Evolutionary conservation across 2,888 invertebrate genomes (phyloP), one percentile per base, ranked within the genome.

Genomic region (Hemithea aestivaria): DNA sequence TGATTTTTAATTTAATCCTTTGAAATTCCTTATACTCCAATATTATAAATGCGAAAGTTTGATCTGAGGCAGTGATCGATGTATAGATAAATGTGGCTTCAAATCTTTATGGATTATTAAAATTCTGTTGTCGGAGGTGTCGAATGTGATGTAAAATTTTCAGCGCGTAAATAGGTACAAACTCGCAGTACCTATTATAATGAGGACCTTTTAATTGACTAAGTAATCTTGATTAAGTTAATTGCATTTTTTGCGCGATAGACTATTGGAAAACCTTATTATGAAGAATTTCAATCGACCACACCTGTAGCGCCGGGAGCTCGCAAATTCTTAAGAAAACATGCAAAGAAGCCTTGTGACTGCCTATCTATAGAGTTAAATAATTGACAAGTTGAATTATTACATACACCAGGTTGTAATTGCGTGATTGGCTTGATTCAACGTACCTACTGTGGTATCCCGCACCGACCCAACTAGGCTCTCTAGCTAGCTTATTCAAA

Each of bases 311-410:
- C 29, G 29, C 25, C 33, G 27, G 22, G 25, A 0, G 16, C 21
- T 27, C n/a, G 32, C 11, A 8, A 28, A 36, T 40, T 28, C 35
- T 28, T 21, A 25, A 28, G 35, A 32, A 32, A 25, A 41, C 11
- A 41, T 41, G 33, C 35, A 38, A 43, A 43, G 35, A 37, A 24
- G 38, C 27, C 7, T 27, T 28, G 6, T 31, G 9, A 9, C 12
- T 31, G 25, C 3, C 34, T 31, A 31, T 43, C 30, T 38, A 45
- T 44, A 48, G 49, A 33, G 38, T 41, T 41, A 40, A 44, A 46
- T 53, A 45, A 53, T 53, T 48, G 48, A 28, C 45, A 46, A 46
- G 42, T 50, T 50, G 44, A 48, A 46, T 48, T 48, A 53, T 46
- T 46, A 50, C 45, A 44, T 40, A 49, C 40, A 42, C 45, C 45